Evolutionary conservation across 2,113 vertebrate genomes (phyloP).

Genomic region (Trichomycterus rosablanca): DNA sequence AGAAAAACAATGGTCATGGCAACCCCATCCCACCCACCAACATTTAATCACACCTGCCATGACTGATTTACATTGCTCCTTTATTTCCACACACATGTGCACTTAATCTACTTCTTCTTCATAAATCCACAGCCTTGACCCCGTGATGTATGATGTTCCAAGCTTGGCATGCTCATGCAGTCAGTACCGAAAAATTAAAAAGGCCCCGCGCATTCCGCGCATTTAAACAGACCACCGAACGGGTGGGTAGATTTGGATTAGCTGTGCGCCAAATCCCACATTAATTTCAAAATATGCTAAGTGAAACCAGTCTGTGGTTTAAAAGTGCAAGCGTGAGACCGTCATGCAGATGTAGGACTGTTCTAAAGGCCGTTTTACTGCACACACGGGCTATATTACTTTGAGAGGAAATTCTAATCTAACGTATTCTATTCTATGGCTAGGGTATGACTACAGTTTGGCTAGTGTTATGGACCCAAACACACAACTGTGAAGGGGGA

Average conservation of each 20-base stretch:
- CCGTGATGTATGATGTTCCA: background rate
- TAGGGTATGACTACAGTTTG: too few species aligned
- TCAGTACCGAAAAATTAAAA: background rate
- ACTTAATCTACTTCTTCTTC: background rate
- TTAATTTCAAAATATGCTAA: slow-evolving; percentile 12
- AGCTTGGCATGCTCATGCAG: background rate
- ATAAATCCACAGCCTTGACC: background rate
- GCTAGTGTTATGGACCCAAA: too few species aligned
- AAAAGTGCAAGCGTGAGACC: background rate
- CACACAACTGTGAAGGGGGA: too few species aligned
- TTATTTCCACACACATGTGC: background rate
- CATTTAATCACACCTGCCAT: slow-evolving; percentile 4
- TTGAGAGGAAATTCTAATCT: too few species aligned
- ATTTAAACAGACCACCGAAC: background rate
- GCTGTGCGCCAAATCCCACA: background rate
- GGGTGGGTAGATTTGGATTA: background rate
- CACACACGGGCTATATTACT: too few species aligned
- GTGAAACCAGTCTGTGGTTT: background rate
- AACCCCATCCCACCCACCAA: background rate
- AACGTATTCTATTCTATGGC: too few species aligned
- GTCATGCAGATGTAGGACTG: background rate
- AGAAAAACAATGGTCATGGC: background rate
- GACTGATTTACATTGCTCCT: background rate
- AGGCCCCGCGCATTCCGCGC: background rate
- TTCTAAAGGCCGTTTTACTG: too few species aligned